Conservation (phyloP, 2,888 invertebrate species). For the Bellardia pandia region DNA sequence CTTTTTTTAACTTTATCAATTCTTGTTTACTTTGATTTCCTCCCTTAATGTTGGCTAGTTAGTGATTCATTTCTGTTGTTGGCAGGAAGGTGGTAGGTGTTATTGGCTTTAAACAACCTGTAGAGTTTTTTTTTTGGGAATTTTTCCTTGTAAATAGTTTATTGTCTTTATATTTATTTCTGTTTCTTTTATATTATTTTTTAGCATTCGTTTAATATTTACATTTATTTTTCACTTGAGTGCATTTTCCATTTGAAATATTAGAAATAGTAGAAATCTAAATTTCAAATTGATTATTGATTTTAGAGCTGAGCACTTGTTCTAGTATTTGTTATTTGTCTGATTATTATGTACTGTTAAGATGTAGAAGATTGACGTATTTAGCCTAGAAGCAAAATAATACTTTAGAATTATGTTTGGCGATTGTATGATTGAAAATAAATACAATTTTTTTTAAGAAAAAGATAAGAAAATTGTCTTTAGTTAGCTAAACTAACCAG, state of each 20-base stretch:
- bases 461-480: too few species aligned
- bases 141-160: slow-evolving; percentile 52
- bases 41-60: slow-evolving; percentile 25
- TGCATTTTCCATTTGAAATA: slow-evolving; percentile 65
- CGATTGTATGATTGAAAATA: slow-evolving; percentile 17
- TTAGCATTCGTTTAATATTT: slow-evolving; percentile 62
- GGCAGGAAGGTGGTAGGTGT: not conserved
- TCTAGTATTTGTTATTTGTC: slow-evolving; percentile 1
- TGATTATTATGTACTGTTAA: slow-evolving; percentile 29
- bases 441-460: not conserved
- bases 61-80: not conserved
- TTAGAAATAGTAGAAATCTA: slow-evolving; percentile 54
- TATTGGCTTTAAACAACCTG: slow-evolving; percentile 59
- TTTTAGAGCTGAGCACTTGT: slow-evolving; percentile 4
- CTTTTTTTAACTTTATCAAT: slow-evolving; percentile 47
- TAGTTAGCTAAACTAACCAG: too few species aligned
- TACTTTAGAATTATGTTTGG: not conserved
- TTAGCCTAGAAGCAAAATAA: slow-evolving; percentile 44
- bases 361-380: slow-evolving; percentile 13
- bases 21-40: slow-evolving; percentile 61
- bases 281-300: slow-evolving; percentile 71
- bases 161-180: slow-evolving; percentile 23
- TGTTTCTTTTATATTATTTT: slow-evolving; percentile 21
- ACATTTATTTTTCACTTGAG: slow-evolving; percentile 70
- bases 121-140: slow-evolving; percentile 43